Evolutionary conservation across 30 jellyfish, hydroid and myxozoan genomes (phyloP).

Genomic region (Turritopsis dohrnii): DNA sequence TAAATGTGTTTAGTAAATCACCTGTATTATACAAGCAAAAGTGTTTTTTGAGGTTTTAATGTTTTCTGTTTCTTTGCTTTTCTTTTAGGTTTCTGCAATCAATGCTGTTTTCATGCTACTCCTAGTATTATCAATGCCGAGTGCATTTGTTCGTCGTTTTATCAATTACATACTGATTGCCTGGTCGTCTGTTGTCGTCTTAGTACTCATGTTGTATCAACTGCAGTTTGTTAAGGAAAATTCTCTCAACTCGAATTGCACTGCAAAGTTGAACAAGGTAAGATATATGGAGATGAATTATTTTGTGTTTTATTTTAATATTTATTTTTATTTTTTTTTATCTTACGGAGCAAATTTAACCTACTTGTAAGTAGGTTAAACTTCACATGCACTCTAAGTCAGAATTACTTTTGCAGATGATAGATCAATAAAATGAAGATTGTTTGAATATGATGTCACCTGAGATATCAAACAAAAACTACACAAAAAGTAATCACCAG

Average conservation of each 20-base stretch:
- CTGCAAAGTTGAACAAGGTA: slow-evolving; percentile 43
- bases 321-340: too few relatives aligned
- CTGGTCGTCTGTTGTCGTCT: slow-evolving; percentile 84
- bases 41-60: background rate
- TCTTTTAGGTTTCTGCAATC: slow-evolving; percentile 84
- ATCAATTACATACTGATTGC: slow-evolving; percentile 72
- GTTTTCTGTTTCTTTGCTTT: background rate
- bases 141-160: slow-evolving; percentile 55
- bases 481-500: too few relatives aligned
- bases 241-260: slow-evolving; percentile 66
- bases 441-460: too few relatives aligned
- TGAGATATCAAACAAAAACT: too few relatives aligned
- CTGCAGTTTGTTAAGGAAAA: slow-evolving; percentile 78
- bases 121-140: slow-evolving; percentile 88
- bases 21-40: too few relatives aligned
- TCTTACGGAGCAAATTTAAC: too few relatives aligned
- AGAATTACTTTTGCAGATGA: too few relatives aligned
- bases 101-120: slow-evolving; percentile 70
- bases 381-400: too few relatives aligned
- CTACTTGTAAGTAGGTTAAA: too few relatives aligned
- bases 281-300: slow-evolving; percentile 8
- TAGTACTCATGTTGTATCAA: slow-evolving; percentile 87
- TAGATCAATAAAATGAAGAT: too few relatives aligned
- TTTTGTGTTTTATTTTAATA: too few relatives aligned
- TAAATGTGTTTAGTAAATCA: too few relatives aligned